These are phyloP conservation scores for Takifugu bimaculatus DNA, from an alignment of 2,113 vertebrate species.

Conservation along the genomic window DNA sequence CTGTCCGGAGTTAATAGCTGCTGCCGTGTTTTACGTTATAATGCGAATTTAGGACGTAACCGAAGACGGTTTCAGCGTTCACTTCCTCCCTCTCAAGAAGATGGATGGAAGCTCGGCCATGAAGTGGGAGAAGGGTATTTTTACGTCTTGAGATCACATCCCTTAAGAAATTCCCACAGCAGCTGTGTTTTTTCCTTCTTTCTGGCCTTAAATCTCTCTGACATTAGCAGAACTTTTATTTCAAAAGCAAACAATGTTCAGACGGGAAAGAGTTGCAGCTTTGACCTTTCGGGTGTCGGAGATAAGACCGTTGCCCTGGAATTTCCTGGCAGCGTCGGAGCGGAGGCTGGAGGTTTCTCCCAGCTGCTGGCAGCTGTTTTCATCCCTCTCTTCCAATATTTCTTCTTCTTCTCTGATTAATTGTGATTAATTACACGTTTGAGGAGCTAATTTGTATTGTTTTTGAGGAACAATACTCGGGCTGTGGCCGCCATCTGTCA, in stretches of 20 bases:
- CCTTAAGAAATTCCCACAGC: background rate
- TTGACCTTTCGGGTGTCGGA: slow-evolving; percentile 33
- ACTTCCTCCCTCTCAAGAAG: no score
- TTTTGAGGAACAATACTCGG: no score
- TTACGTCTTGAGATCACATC: background rate
- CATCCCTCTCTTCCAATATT: background rate
- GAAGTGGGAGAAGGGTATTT: no score
- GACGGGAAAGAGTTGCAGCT: slow-evolving; percentile 22
- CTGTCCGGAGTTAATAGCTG: no score
- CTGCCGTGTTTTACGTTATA: no score
- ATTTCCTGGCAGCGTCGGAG: slow-evolving; percentile 31
- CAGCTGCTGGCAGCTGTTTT: background rate
- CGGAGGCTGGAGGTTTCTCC: background rate
- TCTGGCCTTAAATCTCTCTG: slow-evolving; percentile 8
- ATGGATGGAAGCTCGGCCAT: no score
- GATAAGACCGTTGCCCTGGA: slow-evolving; percentile 33
- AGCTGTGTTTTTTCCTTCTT: background rate
- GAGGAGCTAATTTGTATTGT: no score
- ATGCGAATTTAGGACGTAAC: no score
- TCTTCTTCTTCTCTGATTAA: background rate
- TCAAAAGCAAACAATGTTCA: background rate
- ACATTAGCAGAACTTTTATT: no score
- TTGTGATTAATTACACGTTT: background rate
- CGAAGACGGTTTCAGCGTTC: no score
- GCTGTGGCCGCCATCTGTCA: no score